Conservation (phyloP, 64 coral and sea anemone genomes). For the Pocillopora verrucosa region DNA sequence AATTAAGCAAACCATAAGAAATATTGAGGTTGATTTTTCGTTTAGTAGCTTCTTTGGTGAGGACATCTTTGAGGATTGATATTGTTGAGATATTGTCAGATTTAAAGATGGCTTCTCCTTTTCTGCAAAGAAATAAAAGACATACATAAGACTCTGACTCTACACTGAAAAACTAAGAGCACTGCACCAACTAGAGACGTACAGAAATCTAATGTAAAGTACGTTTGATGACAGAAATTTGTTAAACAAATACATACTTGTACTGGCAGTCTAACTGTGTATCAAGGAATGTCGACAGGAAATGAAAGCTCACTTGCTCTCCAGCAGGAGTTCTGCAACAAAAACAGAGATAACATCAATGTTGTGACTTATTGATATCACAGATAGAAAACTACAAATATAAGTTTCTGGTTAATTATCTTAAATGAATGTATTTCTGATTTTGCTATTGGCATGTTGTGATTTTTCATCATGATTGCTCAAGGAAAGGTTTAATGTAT, state of each 20-base stretch:
- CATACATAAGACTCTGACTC: not conserved
- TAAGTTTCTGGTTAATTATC: too few species aligned
- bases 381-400: not conserved
- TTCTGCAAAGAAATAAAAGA: conserved; percentile 56
- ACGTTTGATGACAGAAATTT: too few species aligned
- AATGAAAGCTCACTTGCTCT: conserved; percentile 89
- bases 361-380: not conserved
- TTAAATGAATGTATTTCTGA: too few species aligned
- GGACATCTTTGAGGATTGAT: conserved; percentile 95
- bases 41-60: conserved; percentile 98
- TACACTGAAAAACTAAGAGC: too few species aligned
- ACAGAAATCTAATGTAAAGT: too few species aligned
- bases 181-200: too few species aligned
- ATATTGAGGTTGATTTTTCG: conserved; percentile 98
- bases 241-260: conserved; percentile 61
- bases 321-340: conserved; percentile 84
- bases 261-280: conserved; percentile 97
- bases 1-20: conserved; percentile 81
- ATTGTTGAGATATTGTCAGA: conserved; percentile 99
- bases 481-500: not conserved
- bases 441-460: too few species aligned
- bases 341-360: not conserved
- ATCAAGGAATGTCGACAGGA: conserved; percentile 95
- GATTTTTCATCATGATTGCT: too few species aligned
- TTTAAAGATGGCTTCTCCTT: conserved; percentile 96